Conservation (phyloP, 30 jellyfish, hydroid and myxozoan species). For the Phacellophora camtschatica region DNA sequence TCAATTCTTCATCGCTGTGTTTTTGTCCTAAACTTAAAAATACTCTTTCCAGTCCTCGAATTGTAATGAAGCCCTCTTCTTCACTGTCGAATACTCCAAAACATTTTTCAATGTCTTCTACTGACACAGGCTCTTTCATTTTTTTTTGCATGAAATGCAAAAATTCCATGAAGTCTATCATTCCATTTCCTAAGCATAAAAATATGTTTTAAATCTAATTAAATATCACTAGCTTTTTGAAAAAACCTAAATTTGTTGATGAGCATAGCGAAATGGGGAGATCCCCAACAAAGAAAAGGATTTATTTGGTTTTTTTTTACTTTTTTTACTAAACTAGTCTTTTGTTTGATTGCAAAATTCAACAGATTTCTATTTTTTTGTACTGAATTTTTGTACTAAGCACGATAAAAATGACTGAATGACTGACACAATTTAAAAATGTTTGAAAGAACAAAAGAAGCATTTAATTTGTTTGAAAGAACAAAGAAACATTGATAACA, state of each 20-base stretch:
- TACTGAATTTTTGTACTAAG: too few species aligned
- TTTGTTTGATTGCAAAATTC: background rate
- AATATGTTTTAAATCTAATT: too few species aligned
- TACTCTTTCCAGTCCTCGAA: conserved; percentile 59
- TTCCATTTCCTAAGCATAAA: conserved; percentile 70
- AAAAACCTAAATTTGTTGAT: too few species aligned
- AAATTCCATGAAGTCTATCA: conserved; percentile 61
- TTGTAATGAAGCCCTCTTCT: conserved; percentile 53
- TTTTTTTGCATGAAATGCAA: conserved; percentile 52
- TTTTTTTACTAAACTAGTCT: background rate
- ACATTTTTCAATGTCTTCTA: conserved; percentile 38
- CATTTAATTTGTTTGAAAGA: too few species aligned
- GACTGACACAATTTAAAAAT: too few species aligned
- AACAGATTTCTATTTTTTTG: too few species aligned
- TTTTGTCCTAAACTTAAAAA: conserved; percentile 54
- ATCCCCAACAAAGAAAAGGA: background rate
- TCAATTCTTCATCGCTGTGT: conserved; percentile 41
- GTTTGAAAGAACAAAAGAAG: too few species aligned
- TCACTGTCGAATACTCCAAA: conserved; percentile 47
- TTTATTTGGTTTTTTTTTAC: background rate
- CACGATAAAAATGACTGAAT: too few species aligned
- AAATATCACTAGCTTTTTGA: too few species aligned
- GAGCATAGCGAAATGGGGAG: background rate
- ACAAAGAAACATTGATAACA: too few species aligned
- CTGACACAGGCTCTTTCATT: conserved; percentile 47